These are phyloP conservation scores for Xiphorhynchus erythropygius DNA, from an alignment of 2,797 vertebrate species.

Conservation along the genomic window DNA sequence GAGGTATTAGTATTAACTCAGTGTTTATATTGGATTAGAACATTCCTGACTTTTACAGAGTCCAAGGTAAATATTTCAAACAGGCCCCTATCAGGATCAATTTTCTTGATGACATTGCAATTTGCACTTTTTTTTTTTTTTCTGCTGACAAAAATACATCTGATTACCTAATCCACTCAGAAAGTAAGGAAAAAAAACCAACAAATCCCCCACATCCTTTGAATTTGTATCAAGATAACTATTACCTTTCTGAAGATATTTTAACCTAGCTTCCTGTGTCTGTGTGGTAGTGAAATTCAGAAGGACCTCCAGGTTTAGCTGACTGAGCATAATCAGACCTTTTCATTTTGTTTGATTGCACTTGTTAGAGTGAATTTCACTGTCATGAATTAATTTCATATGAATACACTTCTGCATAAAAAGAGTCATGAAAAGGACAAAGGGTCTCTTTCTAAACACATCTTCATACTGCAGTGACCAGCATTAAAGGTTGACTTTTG, in stretches of 20 bases:
- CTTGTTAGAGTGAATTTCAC: neutral
- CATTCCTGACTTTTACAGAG: slow-evolving; percentile 39
- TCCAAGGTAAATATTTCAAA: slow-evolving; percentile 59
- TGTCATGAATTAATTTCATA: neutral
- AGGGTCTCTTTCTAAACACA: neutral
- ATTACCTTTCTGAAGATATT: neutral
- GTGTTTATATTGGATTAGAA: slow-evolving; percentile 57
- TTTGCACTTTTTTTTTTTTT: neutral
- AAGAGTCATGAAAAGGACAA: neutral
- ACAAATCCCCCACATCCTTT: neutral
- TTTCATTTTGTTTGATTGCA: neutral
- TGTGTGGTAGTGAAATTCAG: neutral
- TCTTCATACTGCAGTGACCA: neutral
- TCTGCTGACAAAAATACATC: neutral
- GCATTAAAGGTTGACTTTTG: neutral
- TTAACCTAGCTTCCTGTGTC: neutral
- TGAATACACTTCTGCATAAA: neutral
- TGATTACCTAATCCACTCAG: neutral
- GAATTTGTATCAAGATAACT: neutral
- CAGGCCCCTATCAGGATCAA: neutral
- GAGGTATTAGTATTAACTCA: slow-evolving; percentile 22
- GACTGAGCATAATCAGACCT: neutral
- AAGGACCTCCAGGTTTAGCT: neutral
- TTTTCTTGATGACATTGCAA: slow-evolving; percentile 9
- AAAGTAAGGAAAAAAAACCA: neutral